Evolutionary conservation across 2,113 vertebrate species (phyloP).

Genomic region (Prunella fulvescens): DNA sequence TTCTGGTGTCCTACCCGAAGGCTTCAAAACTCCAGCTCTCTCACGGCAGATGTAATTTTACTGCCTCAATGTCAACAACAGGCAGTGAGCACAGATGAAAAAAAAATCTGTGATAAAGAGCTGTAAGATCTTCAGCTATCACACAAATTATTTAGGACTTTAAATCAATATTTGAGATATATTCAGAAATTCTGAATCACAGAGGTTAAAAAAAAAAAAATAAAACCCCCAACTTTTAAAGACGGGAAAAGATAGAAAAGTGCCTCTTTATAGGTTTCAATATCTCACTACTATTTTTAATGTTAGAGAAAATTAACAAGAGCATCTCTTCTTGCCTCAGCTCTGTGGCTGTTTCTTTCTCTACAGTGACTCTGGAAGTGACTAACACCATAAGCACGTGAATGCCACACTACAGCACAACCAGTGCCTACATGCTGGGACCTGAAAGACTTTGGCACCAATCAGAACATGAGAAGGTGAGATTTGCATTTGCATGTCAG

Average conservation of each 20-base stretch:
- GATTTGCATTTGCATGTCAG: background rate
- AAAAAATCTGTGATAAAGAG: background rate
- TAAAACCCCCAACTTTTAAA: background rate
- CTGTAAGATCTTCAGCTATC: background rate
- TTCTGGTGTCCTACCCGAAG: background rate
- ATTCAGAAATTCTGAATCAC: background rate
- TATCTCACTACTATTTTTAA: background rate
- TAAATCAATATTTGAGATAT: background rate
- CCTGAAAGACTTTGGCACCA: background rate
- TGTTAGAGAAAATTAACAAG: background rate
- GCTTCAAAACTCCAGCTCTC: background rate
- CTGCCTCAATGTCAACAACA: background rate
- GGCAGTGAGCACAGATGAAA: background rate
- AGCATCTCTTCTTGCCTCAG: background rate
- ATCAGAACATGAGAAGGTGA: background rate
- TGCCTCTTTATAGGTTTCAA: background rate
- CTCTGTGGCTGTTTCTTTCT: background rate
- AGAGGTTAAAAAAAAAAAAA: too few relatives aligned
- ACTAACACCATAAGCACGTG: background rate
- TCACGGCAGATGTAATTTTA: background rate
- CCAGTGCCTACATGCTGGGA: background rate
- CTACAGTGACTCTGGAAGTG: background rate
- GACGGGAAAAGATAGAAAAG: background rate
- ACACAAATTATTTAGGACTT: background rate
- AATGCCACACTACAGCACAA: background rate